These are phyloP conservation scores for Teinopalpus imperialis DNA, from an alignment of 2,888 invertebrate genomes.

Conservation along the genomic window DNA sequence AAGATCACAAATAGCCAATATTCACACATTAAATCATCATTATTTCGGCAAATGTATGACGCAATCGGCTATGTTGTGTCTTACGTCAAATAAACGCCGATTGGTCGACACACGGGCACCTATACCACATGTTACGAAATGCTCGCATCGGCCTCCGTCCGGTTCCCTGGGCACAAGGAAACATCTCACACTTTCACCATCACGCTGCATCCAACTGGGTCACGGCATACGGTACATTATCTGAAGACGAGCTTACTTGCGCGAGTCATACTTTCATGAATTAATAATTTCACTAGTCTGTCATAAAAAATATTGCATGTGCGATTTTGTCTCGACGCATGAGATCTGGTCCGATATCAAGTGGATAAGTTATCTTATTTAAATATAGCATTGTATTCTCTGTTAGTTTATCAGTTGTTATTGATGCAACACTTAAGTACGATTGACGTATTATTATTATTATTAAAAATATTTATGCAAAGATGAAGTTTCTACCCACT, in stretches of 20 bases:
- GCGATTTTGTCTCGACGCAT: neutral
- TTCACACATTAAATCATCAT: conserved; percentile 42
- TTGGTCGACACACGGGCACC: conserved; percentile 51
- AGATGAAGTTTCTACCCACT: too few relatives aligned
- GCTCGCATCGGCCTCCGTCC: conserved; percentile 49
- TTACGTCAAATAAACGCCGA: conserved; percentile 43
- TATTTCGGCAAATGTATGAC: conserved; percentile 48
- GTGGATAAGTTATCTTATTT: conserved; percentile 2
- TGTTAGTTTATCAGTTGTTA: too few relatives aligned
- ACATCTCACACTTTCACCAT: conserved; percentile 72
- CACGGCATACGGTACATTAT: conserved; percentile 49
- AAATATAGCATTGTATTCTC: neutral
- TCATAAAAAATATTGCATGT: conserved; percentile 4
- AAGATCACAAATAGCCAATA: conserved; percentile 8
- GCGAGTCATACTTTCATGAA: conserved; percentile 39
- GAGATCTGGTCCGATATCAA: neutral
- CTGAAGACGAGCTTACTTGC: conserved; percentile 30
- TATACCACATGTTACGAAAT: conserved; percentile 63
- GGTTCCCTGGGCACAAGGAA: conserved; percentile 46
- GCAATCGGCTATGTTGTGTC: conserved; percentile 54
- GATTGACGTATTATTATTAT: too few relatives aligned
- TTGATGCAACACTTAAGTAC: too few relatives aligned
- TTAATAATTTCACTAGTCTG: conserved; percentile 23
- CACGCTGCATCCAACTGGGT: conserved; percentile 53
- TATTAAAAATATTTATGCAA: too few relatives aligned